phyloP scores from a whole-genome alignment of 2,797 vertebrate species.

The Silurus aristotelis region DNA sequence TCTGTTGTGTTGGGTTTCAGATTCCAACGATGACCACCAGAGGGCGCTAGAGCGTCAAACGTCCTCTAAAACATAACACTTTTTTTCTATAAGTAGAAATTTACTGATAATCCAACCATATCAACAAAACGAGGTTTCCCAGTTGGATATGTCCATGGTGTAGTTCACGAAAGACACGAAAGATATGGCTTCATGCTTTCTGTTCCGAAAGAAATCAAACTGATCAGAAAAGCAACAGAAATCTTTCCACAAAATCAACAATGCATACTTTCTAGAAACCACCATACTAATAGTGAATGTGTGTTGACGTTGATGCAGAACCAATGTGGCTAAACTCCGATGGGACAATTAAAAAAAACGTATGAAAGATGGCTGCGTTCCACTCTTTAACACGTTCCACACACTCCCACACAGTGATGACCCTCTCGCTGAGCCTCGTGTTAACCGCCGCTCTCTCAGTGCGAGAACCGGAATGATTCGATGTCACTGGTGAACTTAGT shows the following conservation, averaged over 20 bases:
- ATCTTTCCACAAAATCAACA: slow-evolving; percentile 67
- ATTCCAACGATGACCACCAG: slow-evolving; percentile 61
- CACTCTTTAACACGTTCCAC: slow-evolving; percentile 71
- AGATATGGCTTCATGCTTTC: slow-evolving; percentile 78
- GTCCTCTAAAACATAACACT: background rate
- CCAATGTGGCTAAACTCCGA: slow-evolving; percentile 69
- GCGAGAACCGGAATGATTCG: slow-evolving; percentile 77
- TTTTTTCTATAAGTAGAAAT: background rate
- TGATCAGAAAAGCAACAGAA: slow-evolving; percentile 60
- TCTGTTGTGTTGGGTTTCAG: background rate
- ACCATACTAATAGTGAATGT: slow-evolving; percentile 70
- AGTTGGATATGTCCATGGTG: slow-evolving; percentile 74
- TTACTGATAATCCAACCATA: background rate
- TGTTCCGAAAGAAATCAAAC: slow-evolving; percentile 56
- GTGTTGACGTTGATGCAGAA: slow-evolving; percentile 72
- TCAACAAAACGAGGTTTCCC: slow-evolving; percentile 59
- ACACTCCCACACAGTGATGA: slow-evolving; percentile 70
- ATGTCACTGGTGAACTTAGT: slow-evolving; percentile 81
- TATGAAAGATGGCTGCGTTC: slow-evolving; percentile 60
- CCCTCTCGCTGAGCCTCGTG: slow-evolving; percentile 50
- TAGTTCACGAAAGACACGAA: slow-evolving; percentile 66
- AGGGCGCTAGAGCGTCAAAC: slow-evolving; percentile 52
- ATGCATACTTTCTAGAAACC: slow-evolving; percentile 64
- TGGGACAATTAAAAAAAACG: slow-evolving; percentile 61
- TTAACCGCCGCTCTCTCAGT: slow-evolving; percentile 47